phyloP scores from a whole-genome alignment of 2,797 vertebrate species.

The Premnoplex brunnescens region DNA sequence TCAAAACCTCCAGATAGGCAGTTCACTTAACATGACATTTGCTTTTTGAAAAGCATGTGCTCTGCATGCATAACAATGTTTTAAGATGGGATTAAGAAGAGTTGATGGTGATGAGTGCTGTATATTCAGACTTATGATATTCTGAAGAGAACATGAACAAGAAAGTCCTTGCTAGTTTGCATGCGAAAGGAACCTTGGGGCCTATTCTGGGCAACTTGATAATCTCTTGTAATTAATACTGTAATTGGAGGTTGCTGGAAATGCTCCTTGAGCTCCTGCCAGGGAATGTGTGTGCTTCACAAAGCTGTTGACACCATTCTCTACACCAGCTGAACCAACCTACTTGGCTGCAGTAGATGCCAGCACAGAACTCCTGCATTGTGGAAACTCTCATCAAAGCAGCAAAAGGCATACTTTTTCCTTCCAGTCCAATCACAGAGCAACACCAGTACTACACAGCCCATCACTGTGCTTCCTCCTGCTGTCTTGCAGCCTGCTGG shows the following conservation, averaged over 20 bases:
- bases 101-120: background rate
- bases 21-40: background rate
- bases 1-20: background rate
- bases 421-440: background rate
- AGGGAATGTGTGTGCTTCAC: slow-evolving; percentile 7
- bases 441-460: background rate
- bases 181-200: background rate
- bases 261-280: slow-evolving; percentile 24
- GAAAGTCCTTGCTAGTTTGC: background rate
- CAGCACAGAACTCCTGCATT: background rate
- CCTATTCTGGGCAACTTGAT: slow-evolving; percentile 2
- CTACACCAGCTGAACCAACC: background rate
- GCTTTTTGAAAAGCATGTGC: background rate
- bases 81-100: background rate
- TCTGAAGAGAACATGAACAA: background rate
- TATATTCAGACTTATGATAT: background rate
- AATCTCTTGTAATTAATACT: slow-evolving; percentile 46
- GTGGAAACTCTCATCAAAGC: background rate
- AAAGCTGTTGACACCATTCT: background rate
- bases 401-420: background rate
- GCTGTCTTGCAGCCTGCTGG: background rate
- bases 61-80: background rate
- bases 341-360: background rate
- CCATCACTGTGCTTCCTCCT: rapidly evolving
- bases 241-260: slow-evolving; percentile 40